Conservation (phyloP, 2,797 vertebrate species). For the Melanotaenia trifasciata region DNA sequence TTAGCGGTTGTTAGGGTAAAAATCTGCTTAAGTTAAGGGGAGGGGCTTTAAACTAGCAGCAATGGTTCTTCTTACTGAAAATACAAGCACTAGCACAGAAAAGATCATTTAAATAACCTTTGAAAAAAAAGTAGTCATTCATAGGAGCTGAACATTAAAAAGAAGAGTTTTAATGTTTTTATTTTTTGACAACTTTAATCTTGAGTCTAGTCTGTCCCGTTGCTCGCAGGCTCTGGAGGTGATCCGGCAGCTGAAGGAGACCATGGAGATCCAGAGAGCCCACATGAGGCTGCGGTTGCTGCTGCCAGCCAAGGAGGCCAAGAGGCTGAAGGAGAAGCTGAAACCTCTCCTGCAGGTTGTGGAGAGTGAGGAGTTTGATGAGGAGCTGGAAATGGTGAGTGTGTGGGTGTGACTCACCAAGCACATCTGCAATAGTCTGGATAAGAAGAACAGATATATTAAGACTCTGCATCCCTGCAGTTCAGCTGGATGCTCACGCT, state of each 20-base stretch:
- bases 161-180: too few relatives aligned
- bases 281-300: slow-evolving; percentile 93
- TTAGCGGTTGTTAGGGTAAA: too few relatives aligned
- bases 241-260: slow-evolving; percentile 93
- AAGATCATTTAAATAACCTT: too few relatives aligned
- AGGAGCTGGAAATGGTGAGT: slow-evolving; percentile 92
- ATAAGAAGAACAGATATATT: too few relatives aligned
- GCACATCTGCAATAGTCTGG: too few relatives aligned
- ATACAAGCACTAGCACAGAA: too few relatives aligned
- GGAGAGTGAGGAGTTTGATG: slow-evolving; percentile 93
- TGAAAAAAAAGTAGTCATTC: too few relatives aligned
- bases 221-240: slow-evolving; percentile 91
- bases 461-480: background rate
- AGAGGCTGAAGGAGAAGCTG: slow-evolving; percentile 95
- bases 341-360: slow-evolving; percentile 90
- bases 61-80: too few relatives aligned
- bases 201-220: background rate
- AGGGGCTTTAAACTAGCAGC: too few relatives aligned
- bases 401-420: background rate
- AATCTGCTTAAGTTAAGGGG: too few relatives aligned
- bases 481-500: background rate
- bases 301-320: slow-evolving; percentile 92
- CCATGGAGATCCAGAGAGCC: slow-evolving; percentile 95
- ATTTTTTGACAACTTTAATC: background rate
- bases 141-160: too few relatives aligned